These are phyloP conservation scores for Eira barbara DNA, from an alignment of 2,113 vertebrate species.

Conservation along the genomic window DNA sequence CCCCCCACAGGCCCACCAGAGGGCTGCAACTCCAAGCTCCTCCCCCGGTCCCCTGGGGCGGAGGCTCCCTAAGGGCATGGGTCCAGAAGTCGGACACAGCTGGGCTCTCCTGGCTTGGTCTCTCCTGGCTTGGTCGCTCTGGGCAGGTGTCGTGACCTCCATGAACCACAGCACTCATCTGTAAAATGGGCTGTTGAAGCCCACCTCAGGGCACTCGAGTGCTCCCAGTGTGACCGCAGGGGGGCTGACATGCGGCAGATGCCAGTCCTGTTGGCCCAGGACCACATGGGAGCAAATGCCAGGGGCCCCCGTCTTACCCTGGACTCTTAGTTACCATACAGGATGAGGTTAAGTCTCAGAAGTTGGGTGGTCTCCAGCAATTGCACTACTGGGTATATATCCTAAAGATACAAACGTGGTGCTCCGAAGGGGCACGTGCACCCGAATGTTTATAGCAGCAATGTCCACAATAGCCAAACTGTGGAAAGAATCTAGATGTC, in stretches of 20 bases:
- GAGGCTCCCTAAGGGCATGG: accelerated
- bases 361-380: background rate
- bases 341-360: background rate
- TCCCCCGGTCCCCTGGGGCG: accelerated
- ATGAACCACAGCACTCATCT: background rate
- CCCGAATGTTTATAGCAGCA: no score
- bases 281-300: background rate
- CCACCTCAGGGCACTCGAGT: background rate
- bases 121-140: background rate
- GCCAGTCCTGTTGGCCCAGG: accelerated
- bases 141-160: background rate
- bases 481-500: no score
- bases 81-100: background rate
- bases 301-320: background rate
- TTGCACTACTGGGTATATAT: no score
- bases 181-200: background rate
- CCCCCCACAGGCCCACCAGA: background rate
- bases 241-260: background rate
- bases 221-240: accelerated
- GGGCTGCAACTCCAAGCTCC: accelerated
- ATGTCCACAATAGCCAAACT: no score
- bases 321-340: background rate
- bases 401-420: no score
- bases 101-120: background rate
- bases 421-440: no score